These are phyloP conservation scores for Cecropterus lyciades DNA, from an alignment of 1,140 invertebrate genomes.

Conservation along the genomic window DNA sequence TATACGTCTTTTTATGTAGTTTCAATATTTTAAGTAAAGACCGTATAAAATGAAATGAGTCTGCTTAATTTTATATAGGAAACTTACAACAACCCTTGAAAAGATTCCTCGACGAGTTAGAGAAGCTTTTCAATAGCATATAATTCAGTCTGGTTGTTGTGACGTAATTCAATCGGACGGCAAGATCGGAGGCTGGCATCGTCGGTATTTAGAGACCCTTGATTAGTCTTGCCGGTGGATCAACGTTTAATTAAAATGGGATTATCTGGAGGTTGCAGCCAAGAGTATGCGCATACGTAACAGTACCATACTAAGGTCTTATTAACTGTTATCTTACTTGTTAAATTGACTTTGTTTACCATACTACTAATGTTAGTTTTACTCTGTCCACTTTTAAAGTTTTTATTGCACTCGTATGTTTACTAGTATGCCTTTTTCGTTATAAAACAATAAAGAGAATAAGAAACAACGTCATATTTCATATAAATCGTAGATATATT, in stretches of 20 bases:
- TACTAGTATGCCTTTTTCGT: too few relatives aligned
- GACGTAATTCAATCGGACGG: slow-evolving; percentile 10
- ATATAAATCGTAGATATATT: too few relatives aligned
- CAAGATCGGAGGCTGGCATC: slow-evolving; percentile 18
- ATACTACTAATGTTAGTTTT: too few relatives aligned
- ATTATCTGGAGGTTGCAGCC: slow-evolving; percentile 28
- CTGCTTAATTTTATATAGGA: too few relatives aligned
- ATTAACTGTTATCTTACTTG: background rate
- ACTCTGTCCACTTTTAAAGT: too few relatives aligned
- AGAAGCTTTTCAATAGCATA: background rate
- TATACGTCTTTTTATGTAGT: too few relatives aligned
- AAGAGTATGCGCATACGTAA: slow-evolving; percentile 1
- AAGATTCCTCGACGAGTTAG: background rate
- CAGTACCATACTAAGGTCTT: background rate
- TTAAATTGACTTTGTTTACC: background rate
- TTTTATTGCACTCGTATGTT: too few relatives aligned
- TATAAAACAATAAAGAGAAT: too few relatives aligned
- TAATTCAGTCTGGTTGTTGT: slow-evolving; percentile 4
- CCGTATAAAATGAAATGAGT: too few relatives aligned
- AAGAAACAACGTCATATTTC: too few relatives aligned
- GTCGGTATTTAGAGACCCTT: slow-evolving; percentile 20
- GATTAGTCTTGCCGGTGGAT: slow-evolving; percentile 30
- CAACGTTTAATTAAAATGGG: slow-evolving; percentile 35
- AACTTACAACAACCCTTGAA: too few relatives aligned
- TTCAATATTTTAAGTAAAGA: too few relatives aligned